Percentiles rank a stretch among this genome's conserved stretches.
Conservation (phyloP, 1,140 invertebrate species). For the Drosophila saltans region DNA sequence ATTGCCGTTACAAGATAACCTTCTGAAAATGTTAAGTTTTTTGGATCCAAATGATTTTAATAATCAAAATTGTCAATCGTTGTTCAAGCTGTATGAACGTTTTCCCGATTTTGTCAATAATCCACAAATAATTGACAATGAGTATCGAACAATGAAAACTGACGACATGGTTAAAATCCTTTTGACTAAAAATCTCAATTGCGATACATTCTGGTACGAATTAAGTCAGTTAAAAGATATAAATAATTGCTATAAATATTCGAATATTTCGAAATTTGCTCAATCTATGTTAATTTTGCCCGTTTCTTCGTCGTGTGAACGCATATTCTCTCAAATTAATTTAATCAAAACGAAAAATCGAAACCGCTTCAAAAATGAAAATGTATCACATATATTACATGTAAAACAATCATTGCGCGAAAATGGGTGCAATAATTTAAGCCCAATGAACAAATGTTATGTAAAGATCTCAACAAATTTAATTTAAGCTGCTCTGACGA, state of each 20-base stretch:
- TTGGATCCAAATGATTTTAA: slow-evolving; percentile 21
- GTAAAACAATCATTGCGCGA: slow-evolving; percentile 4
- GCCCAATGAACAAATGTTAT: slow-evolving; percentile 19
- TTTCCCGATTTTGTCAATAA: slow-evolving; percentile 7
- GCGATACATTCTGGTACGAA: no score
- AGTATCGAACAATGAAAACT: slow-evolving; percentile 12
- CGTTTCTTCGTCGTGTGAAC: no score
- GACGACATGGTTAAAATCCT: slow-evolving; percentile 2
- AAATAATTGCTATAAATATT: no score
- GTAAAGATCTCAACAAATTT: slow-evolving; percentile 3
- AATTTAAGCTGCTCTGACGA: slow-evolving; percentile 23
- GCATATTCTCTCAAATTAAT: no score
- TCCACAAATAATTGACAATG: slow-evolving; percentile 10
- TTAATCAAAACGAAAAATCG: no score
- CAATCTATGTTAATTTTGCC: no score
- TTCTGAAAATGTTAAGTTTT: slow-evolving; percentile 24
- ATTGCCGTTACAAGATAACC: slow-evolving; percentile 1
- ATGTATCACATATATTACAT: background rate
- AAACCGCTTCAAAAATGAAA: no score
- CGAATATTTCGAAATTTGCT: no score
- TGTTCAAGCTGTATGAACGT: slow-evolving; percentile 6
- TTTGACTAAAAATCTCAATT: no score
- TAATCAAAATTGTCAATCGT: slow-evolving; percentile 25
- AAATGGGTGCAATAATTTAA: slow-evolving; percentile 10
- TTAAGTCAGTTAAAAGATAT: no score